Base-by-base conservation (phyloP, 2,797 vertebrate genomes). In the Arctocebus calabarensis region DNA sequence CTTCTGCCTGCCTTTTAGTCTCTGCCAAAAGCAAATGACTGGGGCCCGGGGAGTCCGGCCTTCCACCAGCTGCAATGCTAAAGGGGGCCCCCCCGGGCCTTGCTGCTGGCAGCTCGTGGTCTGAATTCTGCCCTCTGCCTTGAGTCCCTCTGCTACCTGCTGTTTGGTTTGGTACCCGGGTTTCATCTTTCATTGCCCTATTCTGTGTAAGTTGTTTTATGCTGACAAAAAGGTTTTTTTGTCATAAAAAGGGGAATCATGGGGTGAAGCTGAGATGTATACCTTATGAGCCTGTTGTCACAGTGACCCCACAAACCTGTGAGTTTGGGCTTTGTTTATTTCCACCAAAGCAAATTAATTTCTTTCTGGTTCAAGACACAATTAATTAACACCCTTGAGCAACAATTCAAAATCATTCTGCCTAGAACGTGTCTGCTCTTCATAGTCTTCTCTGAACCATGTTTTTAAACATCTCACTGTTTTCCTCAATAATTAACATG, bases 401-500 rank as follows among this genome's bases (percentile, higher is more conserved):
- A 79, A 45, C 25, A 82, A 61, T 27, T 62, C 34, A 45, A 45
- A 45, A 45, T 45, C 68, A 2, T 40, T 95, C 89, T 94, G 32
- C 13, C 23, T 43, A 17, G 78, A 89, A 75, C 84, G 2, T 57
- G 4, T 52, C 16, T 11, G 0, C 6, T 25, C 22, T 81, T 93
- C 75, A 5, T 14, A 20, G 14, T 92, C 48, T 92, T 19, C n/a
- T 87, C 77, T 71, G 59, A 79, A 64, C 8, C 7, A 73, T 68
- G 87, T 70, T 20, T 25, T 32, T 61, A 61, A 84, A 75, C 4
- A 59, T 64, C 32, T 88, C 43, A 79, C 2, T 71, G 32, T 75
- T 77, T 88, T 88, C 57, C 29, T 92, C 66, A 95, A 34, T 71
- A 90, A 85, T 66, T 78, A 85, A 34, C 0, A n/a, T 55, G 23